Evolutionary conservation across 2,888 invertebrate species (phyloP), one percentile per base, ranked within the genome.

Genomic region (Argyresthia goedartella): DNA sequence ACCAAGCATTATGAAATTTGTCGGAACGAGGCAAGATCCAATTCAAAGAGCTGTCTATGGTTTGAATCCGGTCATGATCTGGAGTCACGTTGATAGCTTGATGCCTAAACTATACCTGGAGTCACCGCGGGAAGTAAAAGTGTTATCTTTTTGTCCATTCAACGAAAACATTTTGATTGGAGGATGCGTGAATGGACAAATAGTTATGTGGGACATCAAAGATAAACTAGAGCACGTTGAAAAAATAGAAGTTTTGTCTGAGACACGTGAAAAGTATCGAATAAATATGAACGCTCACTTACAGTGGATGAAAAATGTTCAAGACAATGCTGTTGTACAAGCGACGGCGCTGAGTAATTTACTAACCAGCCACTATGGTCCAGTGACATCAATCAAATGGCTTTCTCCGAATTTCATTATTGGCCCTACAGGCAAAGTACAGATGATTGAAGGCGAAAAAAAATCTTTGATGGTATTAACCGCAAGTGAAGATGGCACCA

Each of bases 61-160:
- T 4, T 70, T 88, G 2, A 91, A 92, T 69, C 89, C 90, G 0
- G 91, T 93, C 1, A 78, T 93, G 55, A 85, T 94, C 58, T 94
- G 94, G 94, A 92, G 92, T 58, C 91, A 93, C 56, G 84, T 87
- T 34, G 93, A 94, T 60, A 90, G 89, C 52, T 73, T 94, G 2
- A 77, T 88, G 33, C 92, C 92, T 15, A 93, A 92, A 75, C 71
- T 94, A 44, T 89, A 90, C 60, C 85, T 94, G 51, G 89, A 92
- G 66, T 81, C 91, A 4, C 89, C 91, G 0, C 82, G 92, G 43
- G 92, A 92, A 74, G 89, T 93, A 0, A 89, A 89, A 36, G 71
- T 82, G 0, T 69, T 94, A 9, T 88, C 91, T 0, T 91, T 92
- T 69, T 93, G 92, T 64, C 92, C 92, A 0, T 89, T 89, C 55